phyloP scores from a whole-genome alignment of 2,888 invertebrate species.

The Drosophila pullipes region DNA sequence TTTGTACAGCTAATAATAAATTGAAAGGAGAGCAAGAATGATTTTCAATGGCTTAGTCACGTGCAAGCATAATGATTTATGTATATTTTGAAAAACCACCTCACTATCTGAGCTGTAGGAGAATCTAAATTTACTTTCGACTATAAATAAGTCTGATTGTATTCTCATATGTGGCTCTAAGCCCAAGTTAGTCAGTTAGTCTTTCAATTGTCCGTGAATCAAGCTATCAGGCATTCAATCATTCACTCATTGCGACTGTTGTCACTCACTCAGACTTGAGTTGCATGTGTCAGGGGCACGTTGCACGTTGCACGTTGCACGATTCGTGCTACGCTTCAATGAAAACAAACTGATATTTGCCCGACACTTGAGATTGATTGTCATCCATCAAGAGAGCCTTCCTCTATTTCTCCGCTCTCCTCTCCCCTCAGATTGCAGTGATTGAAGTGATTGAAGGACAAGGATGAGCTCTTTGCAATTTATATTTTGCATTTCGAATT shows the following conservation, averaged over 20 bases:
- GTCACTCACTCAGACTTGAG: slow-evolving; percentile 65
- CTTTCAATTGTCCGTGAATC: slow-evolving; percentile 5
- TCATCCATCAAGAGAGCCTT: slow-evolving; percentile 78
- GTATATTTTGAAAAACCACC: background rate
- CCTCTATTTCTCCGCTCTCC: background rate
- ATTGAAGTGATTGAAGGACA: slow-evolving; percentile 69
- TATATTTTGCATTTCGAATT: slow-evolving; percentile 65
- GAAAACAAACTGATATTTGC: slow-evolving; percentile 82
- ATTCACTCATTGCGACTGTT: slow-evolving; percentile 67
- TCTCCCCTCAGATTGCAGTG: background rate
- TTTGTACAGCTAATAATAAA: background rate
- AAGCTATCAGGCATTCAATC: slow-evolving; percentile 58
- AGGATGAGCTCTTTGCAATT: slow-evolving; percentile 70
- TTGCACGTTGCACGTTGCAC: slow-evolving; percentile 40
- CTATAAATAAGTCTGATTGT: background rate
- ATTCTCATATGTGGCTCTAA: background rate
- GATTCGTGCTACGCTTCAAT: slow-evolving; percentile 69
- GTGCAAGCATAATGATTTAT: background rate
- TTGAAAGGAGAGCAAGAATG: background rate
- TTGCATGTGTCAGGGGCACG: slow-evolving; percentile 44
- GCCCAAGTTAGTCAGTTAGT: slow-evolving; percentile 12
- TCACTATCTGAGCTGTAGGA: background rate
- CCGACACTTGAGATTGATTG: slow-evolving; percentile 83
- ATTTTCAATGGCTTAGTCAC: background rate
- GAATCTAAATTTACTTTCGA: background rate